Percentiles rank a stretch among this genome's conserved stretches.
Evolutionary conservation across 53 echinoderm and acorn worm species (phyloP).

Genomic region (Echinometra lucunter): DNA sequence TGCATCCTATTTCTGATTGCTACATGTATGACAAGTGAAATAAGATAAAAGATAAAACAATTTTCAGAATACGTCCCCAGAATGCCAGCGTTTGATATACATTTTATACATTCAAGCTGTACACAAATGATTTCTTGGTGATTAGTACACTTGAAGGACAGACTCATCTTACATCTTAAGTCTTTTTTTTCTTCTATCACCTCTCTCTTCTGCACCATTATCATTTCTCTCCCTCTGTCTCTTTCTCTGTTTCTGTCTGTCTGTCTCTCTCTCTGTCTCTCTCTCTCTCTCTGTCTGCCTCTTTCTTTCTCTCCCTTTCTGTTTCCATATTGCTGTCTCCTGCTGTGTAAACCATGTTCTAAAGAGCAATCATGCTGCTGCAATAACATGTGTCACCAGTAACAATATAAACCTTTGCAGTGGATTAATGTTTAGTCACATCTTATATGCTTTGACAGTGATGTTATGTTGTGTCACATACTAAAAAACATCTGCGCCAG

Average conservation of each 20-base stretch:
- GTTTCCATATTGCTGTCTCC: not conserved
- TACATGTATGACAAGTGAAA: too few relatives aligned
- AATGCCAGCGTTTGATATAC: too few relatives aligned
- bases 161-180: too few relatives aligned
- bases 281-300: conserved; percentile 5
- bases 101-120: too few relatives aligned
- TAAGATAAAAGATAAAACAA: too few relatives aligned
- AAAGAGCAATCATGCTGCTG: conserved; percentile 14
- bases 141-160: too few relatives aligned
- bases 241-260: too few relatives aligned
- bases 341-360: not conserved
- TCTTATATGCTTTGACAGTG: not conserved
- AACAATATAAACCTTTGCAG: not conserved
- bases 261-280: not conserved
- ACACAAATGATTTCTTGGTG: too few relatives aligned
- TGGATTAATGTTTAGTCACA: not conserved
- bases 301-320: not conserved
- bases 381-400: not conserved
- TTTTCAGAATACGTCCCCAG: too few relatives aligned
- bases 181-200: too few relatives aligned
- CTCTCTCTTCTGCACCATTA: not conserved
- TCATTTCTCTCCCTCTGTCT: not conserved
- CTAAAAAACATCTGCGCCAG: too few relatives aligned
- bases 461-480: not conserved
- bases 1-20: too few relatives aligned